Evolutionary conservation across 2,888 invertebrate genomes (phyloP), one percentile per base, ranked within the genome.

Genomic region (Pammene fasciana): DNA sequence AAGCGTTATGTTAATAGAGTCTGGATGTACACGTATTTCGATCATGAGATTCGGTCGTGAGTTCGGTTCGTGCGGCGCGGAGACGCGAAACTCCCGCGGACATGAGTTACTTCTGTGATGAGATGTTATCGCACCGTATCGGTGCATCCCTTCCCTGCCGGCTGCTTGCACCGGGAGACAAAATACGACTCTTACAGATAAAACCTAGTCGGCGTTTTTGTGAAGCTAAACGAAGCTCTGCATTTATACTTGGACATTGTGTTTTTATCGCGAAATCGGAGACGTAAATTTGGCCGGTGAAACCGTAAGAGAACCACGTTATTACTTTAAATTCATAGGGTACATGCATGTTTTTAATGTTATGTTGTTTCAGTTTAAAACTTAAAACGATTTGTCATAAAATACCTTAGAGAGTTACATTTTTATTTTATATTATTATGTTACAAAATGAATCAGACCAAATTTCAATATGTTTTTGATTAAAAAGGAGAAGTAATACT

Each of bases 11-110:
- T 85, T 90, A 91, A 90, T 88, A 86, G 84, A 78, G 82, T 82
- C 75, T 71, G 73, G 78, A 81, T 78, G 84, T 84, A 86, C 84
- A 86, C 83, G 89, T 86, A 86, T 87, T 88, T 86, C 85, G 88
- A 87, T 88, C 89, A 87, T 87, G 88, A 85, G 86, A 81, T 81
- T 81, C 86, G 86, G 87, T 91, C 91, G 91, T 91, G 91, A 90
- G 80, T 79, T 76, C 77, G 83, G 82, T 83, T 90, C 90, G 89
- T 88, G 90, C 85, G 76, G 80, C 77, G 75, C 77, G 75, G 78
- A 81, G 82, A 81, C 80, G 79, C 79, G 79, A 75, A 84, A 83
- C 79, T 81, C 77, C 75, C 74, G 79, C 74, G 75, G 79, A 79
- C 80, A 83, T 82, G 81, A 83, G 79, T 81, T 82, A 82, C 81